A percentile compares a stretch with the other conserved stretches of the same genome.
Conservation (phyloP, 2,888 invertebrate genomes). For the Archaeoteleia sp. region DNA sequence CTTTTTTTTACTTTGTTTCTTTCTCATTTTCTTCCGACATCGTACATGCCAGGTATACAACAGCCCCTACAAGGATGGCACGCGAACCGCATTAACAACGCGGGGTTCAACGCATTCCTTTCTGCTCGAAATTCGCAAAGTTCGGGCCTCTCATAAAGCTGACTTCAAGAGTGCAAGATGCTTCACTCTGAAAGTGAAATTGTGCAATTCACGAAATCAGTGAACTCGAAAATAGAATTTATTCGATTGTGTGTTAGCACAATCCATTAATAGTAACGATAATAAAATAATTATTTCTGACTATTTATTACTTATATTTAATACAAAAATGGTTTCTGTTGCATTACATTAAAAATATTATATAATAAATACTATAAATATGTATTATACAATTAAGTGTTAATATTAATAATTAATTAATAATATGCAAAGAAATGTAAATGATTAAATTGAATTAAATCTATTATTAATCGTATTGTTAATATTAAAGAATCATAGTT, state of each 20-base stretch:
- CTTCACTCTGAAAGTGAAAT: constrained; percentile 36
- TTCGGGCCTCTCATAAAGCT: constrained; percentile 36
- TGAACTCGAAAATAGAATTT: too few relatives aligned
- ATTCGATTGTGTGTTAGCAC: too few relatives aligned
- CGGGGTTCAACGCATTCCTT: constrained; percentile 59
- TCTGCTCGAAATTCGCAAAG: constrained; percentile 54
- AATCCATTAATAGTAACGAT: too few relatives aligned
- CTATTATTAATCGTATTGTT: constrained; percentile 10
- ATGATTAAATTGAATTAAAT: constrained; percentile 5
- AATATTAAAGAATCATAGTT: constrained; percentile 26
- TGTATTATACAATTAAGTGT: neutral
- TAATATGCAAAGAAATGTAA: neutral
- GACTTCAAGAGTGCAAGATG: constrained; percentile 45
- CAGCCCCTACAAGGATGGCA: constrained; percentile 55
- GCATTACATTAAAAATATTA: too few relatives aligned
- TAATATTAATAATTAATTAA: neutral
- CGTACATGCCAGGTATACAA: constrained; percentile 50
- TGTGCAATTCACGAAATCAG: neutral
- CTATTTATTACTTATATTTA: too few relatives aligned
- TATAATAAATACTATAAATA: neutral
- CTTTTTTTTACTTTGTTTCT: constrained; percentile 22
- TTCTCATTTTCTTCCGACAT: constrained; percentile 34
- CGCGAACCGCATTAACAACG: constrained; percentile 56
- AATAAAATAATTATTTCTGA: too few relatives aligned
- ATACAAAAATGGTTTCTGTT: too few relatives aligned